phyloP scores from a whole-genome alignment of 2,113 vertebrate species.

The Oreochromis aureus region DNA sequence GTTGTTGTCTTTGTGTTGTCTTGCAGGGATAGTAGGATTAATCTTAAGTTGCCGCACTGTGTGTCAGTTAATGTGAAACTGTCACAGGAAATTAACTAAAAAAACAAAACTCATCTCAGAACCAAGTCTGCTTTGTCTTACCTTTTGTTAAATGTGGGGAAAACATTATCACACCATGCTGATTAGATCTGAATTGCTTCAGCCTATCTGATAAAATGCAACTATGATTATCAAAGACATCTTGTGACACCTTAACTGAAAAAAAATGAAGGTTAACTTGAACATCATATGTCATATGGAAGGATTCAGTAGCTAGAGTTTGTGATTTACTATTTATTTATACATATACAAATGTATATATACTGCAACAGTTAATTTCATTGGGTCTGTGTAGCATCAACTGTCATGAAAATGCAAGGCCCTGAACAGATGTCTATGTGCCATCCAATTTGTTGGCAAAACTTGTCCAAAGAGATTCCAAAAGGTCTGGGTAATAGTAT shows the following conservation, averaged over 20 bases:
- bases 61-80: conserved; percentile 41
- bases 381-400: background rate
- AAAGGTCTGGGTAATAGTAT: background rate
- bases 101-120: conserved; percentile 3
- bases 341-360: background rate
- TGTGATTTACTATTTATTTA: background rate
- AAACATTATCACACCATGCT: conserved; percentile 28
- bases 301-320: background rate
- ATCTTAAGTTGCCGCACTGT: conserved; percentile 40
- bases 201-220: conserved; percentile 58
- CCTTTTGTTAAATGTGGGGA: conserved; percentile 5
- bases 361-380: background rate
- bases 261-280: conserved; percentile 53
- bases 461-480: background rate
- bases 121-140: conserved; percentile 39
- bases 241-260: conserved; percentile 33
- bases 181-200: conserved; percentile 67
- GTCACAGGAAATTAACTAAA: conserved; percentile 14
- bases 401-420: background rate
- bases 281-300: background rate
- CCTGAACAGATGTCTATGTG: background rate
- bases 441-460: background rate
- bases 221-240: conserved; percentile 66
- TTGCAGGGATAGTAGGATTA: conserved; percentile 33
- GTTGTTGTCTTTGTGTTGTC: conserved; percentile 22